These are phyloP conservation scores for Sciaenops ocellatus DNA, from an alignment of 2,797 vertebrate species.

Conservation along the genomic window DNA sequence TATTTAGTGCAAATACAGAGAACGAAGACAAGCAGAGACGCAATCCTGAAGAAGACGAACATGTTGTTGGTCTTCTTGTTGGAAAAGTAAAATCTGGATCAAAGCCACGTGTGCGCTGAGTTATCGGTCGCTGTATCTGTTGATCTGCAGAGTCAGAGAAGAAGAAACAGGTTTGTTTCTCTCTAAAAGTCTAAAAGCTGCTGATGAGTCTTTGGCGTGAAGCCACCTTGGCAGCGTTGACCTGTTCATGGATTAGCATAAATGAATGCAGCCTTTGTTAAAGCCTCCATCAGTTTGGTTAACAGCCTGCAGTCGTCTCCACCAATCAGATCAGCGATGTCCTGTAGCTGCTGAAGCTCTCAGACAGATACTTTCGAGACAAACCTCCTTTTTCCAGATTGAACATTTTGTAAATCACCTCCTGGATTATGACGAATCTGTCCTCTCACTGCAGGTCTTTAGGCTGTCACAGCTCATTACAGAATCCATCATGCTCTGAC, in stretches of 20 bases:
- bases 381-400: background rate
- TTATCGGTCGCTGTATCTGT: background rate
- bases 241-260: background rate
- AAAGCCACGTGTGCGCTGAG: no score
- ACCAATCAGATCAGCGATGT: background rate
- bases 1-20: conserved; percentile 20
- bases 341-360: background rate
- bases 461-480: conserved; percentile 16
- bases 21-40: no score
- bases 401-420: background rate
- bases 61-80: background rate
- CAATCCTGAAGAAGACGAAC: background rate
- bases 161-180: background rate
- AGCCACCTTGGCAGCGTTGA: background rate
- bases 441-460: conserved; percentile 7
- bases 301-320: background rate
- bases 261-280: background rate
- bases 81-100: no score
- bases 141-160: background rate
- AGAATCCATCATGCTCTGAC: conserved; percentile 34
- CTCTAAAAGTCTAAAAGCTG: background rate
- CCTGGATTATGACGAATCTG: conserved; percentile 11
- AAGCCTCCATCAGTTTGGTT: conserved; percentile 4
- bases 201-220: background rate
- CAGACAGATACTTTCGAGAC: background rate